Percentiles rank a stretch among this genome's conserved stretches.
Evolutionary conservation across 2,797 vertebrate species (phyloP).

Genomic region (Cirrhinus molitorella): DNA sequence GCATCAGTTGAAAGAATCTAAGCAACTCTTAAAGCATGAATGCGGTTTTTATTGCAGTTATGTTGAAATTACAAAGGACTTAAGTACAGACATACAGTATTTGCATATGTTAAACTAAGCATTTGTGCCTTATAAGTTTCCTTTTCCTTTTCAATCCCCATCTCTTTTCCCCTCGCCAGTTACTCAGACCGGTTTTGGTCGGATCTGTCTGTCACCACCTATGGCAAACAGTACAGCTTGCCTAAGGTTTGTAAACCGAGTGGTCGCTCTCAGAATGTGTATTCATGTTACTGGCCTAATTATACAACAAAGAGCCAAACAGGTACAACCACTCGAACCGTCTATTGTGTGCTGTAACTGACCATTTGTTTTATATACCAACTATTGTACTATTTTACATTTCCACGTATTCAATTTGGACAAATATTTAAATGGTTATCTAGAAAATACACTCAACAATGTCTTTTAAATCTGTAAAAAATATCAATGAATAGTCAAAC

Average conservation of each 20-base stretch:
- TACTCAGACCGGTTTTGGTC: constrained; percentile 2
- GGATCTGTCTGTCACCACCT: constrained; percentile 37
- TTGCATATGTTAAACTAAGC: neutral
- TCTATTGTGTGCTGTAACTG: neutral
- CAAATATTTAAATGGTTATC: neutral
- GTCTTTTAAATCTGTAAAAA: neutral
- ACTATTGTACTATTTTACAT: neutral
- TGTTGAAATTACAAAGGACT: neutral
- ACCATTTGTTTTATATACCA: neutral
- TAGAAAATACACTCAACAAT: neutral
- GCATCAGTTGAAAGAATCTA: neutral
- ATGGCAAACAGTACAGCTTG: constrained; percentile 54
- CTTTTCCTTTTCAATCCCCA: neutral
- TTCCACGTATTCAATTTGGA: neutral
- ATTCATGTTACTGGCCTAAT: constrained; percentile 4
- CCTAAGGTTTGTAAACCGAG: constrained; percentile 41
- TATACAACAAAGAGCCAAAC: neutral
- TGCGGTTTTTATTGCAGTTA: neutral
- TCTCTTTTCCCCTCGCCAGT: neutral
- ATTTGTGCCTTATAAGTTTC: neutral
- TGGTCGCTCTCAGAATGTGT: constrained; percentile 27
- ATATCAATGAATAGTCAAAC: neutral
- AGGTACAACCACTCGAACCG: constrained; percentile 14
- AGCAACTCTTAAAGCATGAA: neutral
- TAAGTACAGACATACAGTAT: neutral